Evolutionary conservation across 1,140 invertebrate species (phyloP).

Genomic region (Hyles vespertilio): DNA sequence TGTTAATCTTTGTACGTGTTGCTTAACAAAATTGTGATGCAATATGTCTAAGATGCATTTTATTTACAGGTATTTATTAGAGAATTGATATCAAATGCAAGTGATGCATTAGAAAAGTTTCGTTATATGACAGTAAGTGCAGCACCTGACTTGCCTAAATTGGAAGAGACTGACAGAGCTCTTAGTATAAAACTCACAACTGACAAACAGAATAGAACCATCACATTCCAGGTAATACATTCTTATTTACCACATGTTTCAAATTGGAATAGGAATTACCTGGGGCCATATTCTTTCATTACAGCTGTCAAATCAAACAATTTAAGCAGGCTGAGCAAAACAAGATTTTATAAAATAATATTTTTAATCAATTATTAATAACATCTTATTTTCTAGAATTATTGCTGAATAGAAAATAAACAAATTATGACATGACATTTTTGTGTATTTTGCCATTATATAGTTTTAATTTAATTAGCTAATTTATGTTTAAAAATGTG

Average conservation of each 20-base stretch:
- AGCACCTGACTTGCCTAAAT: constrained; percentile 53
- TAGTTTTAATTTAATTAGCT: no score
- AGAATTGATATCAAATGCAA: constrained; percentile 97
- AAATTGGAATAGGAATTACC: not conserved
- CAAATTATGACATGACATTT: no score
- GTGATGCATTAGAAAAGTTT: constrained; percentile 97
- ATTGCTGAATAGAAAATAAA: no score
- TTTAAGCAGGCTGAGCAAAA: no score
- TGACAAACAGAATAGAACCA: constrained; percentile 89
- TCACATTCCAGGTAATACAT: constrained; percentile 87
- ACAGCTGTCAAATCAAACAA: no score
- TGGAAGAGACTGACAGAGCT: constrained; percentile 74
- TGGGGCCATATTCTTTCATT: no score
- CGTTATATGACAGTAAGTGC: constrained; percentile 83
- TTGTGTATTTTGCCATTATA: no score
- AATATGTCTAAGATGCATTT: not conserved
- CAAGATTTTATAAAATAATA: no score
- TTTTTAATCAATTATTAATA: no score
- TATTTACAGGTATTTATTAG: constrained; percentile 90
- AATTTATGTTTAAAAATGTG: no score
- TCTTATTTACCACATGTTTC: not conserved
- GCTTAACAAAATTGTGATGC: not conserved
- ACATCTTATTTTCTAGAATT: no score
- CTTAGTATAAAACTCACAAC: constrained; percentile 94
- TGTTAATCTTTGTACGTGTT: not conserved